These are phyloP conservation scores for Odontocolon sp. DNA, from an alignment of 2,888 invertebrate genomes.

Conservation along the genomic window DNA sequence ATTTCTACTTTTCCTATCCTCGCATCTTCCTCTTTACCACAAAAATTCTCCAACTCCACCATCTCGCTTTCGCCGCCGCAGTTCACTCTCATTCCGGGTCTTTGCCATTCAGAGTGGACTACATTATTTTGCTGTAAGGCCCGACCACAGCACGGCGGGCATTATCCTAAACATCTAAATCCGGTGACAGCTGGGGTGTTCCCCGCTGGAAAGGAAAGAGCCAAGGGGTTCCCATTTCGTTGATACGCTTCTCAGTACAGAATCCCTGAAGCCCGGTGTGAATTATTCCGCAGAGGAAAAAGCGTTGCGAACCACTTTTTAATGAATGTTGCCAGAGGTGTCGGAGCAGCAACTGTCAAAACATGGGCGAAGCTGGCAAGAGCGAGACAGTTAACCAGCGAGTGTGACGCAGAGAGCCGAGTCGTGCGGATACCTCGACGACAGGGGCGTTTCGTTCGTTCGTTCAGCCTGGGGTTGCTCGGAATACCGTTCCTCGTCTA, in stretches of 20 bases:
- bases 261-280: background rate
- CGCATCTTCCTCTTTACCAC: constrained; percentile 23
- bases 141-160: constrained; percentile 71
- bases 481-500: background rate
- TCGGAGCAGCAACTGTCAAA: constrained; percentile 81
- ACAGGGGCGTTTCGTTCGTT: constrained; percentile 31
- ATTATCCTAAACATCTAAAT: constrained; percentile 81
- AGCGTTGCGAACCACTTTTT: constrained; percentile 79
- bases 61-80: constrained; percentile 35
- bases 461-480: constrained; percentile 7
- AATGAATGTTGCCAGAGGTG: constrained; percentile 80
- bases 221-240: background rate
- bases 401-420: constrained; percentile 56
- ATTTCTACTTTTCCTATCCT: constrained; percentile 8
- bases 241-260: background rate
- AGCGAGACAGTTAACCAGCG: constrained; percentile 62
- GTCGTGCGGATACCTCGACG: constrained; percentile 20
- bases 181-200: constrained; percentile 77
- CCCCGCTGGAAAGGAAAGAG: constrained; percentile 24
- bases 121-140: constrained; percentile 79
- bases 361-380: constrained; percentile 72
- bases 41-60: constrained; percentile 39
- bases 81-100: constrained; percentile 67
- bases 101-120: constrained; percentile 78
- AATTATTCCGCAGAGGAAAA: too few species aligned